Evolutionary conservation across 2,888 invertebrate genomes (phyloP), one percentile per base, ranked within the genome.

Genomic region (Idaea biselata): DNA sequence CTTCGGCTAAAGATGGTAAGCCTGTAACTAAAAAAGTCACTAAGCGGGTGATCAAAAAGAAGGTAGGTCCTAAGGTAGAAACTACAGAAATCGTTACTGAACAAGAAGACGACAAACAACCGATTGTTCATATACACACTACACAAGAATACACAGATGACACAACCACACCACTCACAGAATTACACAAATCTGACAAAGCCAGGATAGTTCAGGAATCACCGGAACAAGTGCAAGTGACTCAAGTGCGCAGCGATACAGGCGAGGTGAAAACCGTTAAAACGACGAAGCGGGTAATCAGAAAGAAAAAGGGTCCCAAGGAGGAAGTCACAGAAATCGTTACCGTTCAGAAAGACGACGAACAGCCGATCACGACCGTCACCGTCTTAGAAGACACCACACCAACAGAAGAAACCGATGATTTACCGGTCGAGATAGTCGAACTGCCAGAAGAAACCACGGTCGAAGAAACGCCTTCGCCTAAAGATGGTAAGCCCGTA

Each of bases 91-190:
- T 68, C n/a, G 87, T 86, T 69, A 84, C 78, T 74, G 74, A 83
- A 72, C 69, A 89, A 82, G 76, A 91, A 77, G 78, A 89, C 78
- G 88, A 88, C 54, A 67, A 78, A 66, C 66, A 56, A 61, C 69
- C 69, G 4, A 58, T 69, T 1, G 32, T 61, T 8, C 67, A 65
- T 11, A 56, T 69, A 57, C 65, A 70, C 58, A 67, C 57, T 55
- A 67, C 77, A 31, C 63, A 77, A 60, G 65, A 69, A 60, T 44
- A 67, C 17, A 65, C 58, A 2, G 75, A 81, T 18, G 78, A 79
- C 61, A 71, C 74, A 54, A 59, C 61, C n/a, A 66, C 68, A 63
- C 73, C 72, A 32, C 63, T 77, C 0, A 58, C 63, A 17, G 65
- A 66, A 7, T 54, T 59, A 59, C 55, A 56, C 11, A 66, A 61